These are phyloP conservation scores for Halcyon chelicuti DNA, from an alignment of 2,797 vertebrate species.

Conservation along the genomic window DNA sequence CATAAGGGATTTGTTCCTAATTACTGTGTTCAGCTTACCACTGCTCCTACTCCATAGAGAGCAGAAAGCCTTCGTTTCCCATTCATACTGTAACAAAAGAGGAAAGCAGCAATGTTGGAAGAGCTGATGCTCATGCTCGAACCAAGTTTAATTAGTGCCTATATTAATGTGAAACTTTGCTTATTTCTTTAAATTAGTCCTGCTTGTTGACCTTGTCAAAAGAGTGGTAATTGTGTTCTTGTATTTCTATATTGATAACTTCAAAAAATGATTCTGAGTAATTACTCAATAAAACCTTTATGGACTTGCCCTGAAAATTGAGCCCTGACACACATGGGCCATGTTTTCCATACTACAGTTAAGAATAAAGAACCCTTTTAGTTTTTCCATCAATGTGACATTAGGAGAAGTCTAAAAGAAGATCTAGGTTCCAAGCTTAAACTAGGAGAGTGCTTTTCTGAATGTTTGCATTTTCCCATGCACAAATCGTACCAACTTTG, in stretches of 20 bases:
- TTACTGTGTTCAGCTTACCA: neutral
- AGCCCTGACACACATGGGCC: neutral
- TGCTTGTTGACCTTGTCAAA: neutral
- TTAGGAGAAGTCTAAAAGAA: constrained; percentile 1
- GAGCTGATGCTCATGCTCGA: neutral
- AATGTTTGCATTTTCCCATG: neutral
- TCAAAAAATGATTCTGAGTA: neutral
- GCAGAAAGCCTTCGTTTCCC: neutral
- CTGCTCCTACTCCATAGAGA: neutral
- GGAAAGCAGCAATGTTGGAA: constrained; percentile 20
- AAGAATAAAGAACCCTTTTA: constrained; percentile 27
- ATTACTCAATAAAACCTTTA: neutral
- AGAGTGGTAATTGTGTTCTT: neutral
- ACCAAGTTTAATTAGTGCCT: neutral
- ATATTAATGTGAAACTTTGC: neutral
- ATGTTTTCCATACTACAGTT: constrained; percentile 27
- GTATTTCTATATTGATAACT: neutral
- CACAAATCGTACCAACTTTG: neutral
- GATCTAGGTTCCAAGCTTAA: constrained; percentile 1
- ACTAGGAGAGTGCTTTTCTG: neutral
- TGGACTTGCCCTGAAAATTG: neutral
- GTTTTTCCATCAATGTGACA: neutral
- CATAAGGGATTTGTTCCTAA: neutral
- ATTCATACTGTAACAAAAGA: neutral
- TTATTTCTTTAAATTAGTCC: neutral